These are phyloP conservation scores for Halichondria panicea DNA, from an alignment of 37 sponge, comb jelly and placozoan genomes.

Conservation along the genomic window DNA sequence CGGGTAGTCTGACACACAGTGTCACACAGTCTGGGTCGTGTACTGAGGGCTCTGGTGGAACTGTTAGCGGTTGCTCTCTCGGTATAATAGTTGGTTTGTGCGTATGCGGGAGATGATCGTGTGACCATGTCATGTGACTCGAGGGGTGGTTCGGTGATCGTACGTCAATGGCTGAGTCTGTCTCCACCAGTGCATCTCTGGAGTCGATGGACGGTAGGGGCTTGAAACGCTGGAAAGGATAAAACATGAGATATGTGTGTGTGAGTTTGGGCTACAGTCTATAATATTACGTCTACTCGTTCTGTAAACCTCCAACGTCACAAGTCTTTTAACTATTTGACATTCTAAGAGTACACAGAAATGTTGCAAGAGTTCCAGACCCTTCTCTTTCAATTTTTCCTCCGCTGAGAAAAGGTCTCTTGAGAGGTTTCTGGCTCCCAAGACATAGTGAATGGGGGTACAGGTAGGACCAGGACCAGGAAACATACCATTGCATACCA, in stretches of 20 bases:
- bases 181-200: neutral
- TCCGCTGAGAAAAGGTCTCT: no score
- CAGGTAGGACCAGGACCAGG: no score
- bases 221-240: conserved; percentile 3
- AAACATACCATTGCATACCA: no score
- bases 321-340: neutral
- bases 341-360: neutral
- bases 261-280: neutral
- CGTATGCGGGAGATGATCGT: no score
- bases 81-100: no score
- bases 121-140: neutral
- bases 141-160: neutral
- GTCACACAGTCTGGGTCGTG: conserved; percentile 12
- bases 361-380: no score
- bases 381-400: no score
- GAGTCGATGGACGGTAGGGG: conserved; percentile 36
- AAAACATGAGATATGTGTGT: neutral
- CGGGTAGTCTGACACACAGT: conserved; percentile 18
- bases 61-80: neutral
- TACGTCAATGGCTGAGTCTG: conserved; percentile 7
- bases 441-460: no score
- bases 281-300: neutral
- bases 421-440: no score
- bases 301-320: no score
- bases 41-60: neutral